Evolutionary conservation across 2,797 vertebrate genomes (phyloP).

Genomic region (Platyrinchus mystaceus): DNA sequence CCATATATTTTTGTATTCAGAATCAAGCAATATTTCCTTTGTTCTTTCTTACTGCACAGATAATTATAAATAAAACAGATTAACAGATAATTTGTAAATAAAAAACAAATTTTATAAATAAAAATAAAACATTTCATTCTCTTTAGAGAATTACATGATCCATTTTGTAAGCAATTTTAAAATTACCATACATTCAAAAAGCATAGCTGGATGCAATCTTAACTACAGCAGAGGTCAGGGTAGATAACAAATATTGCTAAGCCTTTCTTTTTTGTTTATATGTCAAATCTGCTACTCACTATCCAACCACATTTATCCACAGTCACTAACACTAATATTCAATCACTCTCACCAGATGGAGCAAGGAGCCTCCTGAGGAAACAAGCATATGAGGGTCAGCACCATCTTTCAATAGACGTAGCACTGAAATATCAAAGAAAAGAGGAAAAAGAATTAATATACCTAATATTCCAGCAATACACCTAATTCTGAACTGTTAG

Average conservation of each 20-base stretch:
- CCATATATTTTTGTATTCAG: not conserved
- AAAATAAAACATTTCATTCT: not conserved
- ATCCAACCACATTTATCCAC: not conserved
- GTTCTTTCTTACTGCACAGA: conserved; percentile 20
- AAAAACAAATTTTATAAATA: not conserved
- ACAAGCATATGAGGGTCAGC: conserved; percentile 79
- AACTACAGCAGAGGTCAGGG: accelerated
- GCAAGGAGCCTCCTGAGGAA: conserved; percentile 88
- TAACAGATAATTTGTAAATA: not conserved
- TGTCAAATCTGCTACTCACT: not conserved
- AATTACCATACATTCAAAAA: not conserved
- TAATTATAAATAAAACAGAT: not conserved
- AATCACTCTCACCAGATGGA: conserved; percentile 89
- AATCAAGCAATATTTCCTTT: conserved; percentile 22
- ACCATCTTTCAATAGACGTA: conserved; percentile 89
- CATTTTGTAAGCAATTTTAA: not conserved
- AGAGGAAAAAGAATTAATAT: conserved; percentile 17
- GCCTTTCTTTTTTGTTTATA: not conserved
- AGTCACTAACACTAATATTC: conserved; percentile 5
- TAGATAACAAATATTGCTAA: not conserved
- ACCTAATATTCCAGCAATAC: not conserved
- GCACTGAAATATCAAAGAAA: conserved; percentile 78
- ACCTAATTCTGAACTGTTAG: not conserved
- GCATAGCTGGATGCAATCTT: not conserved
- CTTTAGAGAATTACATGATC: not conserved